Evolutionary conservation across 2,113 vertebrate genomes (phyloP).

Genomic region (Martes martes): DNA sequence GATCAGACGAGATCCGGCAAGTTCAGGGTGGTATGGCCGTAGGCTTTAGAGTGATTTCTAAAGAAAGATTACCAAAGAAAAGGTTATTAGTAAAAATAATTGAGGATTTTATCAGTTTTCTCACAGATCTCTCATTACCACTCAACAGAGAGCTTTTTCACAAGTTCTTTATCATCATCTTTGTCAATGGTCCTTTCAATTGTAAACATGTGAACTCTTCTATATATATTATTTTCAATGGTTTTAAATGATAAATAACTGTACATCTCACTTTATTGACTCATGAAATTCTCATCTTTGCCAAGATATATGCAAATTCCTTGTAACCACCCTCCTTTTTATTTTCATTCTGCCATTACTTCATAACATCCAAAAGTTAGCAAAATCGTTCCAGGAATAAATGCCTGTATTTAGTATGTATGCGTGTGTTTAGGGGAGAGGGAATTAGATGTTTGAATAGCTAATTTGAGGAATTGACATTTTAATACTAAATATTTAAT

Average conservation of each 20-base stretch:
- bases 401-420: not conserved
- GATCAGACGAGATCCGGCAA: no score
- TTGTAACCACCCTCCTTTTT: not conserved
- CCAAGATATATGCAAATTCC: not conserved
- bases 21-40: no score
- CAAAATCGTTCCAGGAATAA: not conserved
- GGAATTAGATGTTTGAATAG: not conserved
- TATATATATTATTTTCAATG: not conserved
- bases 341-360: not conserved
- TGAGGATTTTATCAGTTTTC: not conserved
- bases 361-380: not conserved
- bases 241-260: not conserved
- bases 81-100: not conserved
- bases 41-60: not conserved
- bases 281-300: not conserved
- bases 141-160: not conserved
- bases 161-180: not conserved
- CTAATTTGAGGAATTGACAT: not conserved
- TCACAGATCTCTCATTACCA: not conserved
- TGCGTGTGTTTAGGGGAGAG: fast-evolving
- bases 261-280: not conserved
- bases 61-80: not conserved
- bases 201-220: not conserved
- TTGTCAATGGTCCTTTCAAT: not conserved
- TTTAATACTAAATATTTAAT: not conserved